These are phyloP conservation scores for Drosophila bipectinata DNA, from an alignment of 1,140 invertebrate species.

Conservation along the genomic window DNA sequence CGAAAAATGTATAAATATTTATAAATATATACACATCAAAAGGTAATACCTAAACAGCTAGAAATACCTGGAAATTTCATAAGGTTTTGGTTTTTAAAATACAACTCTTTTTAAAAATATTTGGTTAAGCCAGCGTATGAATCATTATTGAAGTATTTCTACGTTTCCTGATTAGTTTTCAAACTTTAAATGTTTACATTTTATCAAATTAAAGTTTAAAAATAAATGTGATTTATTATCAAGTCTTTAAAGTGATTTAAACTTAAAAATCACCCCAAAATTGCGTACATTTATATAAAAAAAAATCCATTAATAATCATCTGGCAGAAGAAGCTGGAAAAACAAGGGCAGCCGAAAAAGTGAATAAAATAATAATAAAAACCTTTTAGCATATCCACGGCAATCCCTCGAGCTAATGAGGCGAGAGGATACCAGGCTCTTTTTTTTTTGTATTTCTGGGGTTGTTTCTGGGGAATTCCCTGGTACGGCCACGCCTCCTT, in stretches of 20 bases:
- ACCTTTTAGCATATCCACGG: constrained; percentile 52
- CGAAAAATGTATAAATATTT: background rate
- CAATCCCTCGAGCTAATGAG: constrained; percentile 48
- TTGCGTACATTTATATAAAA: background rate
- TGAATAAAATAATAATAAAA: constrained; percentile 54
- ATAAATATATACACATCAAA: background rate
- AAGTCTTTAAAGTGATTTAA: background rate
- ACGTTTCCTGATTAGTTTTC: no score
- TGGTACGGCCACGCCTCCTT: background rate
- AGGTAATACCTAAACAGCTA: background rate
- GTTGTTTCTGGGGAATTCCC: constrained; percentile 10
- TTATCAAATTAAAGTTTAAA: background rate
- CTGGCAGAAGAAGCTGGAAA: constrained; percentile 8
- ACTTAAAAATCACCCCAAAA: constrained; percentile 9
- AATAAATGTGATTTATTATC: no score
- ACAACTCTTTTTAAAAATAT: no score
- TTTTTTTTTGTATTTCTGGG: no score
- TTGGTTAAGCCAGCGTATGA: no score
- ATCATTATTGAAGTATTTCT: no score
- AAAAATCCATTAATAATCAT: constrained; percentile 48
- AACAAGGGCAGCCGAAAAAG: constrained; percentile 15
- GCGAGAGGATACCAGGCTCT: constrained; percentile 19
- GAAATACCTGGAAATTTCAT: no score
- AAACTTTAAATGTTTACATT: no score
- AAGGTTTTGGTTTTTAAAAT: no score